Percentiles rank a stretch among this genome's conserved stretches.
Conservation (phyloP, 2,888 invertebrate species). For the Micoletzkya japonica region DNA sequence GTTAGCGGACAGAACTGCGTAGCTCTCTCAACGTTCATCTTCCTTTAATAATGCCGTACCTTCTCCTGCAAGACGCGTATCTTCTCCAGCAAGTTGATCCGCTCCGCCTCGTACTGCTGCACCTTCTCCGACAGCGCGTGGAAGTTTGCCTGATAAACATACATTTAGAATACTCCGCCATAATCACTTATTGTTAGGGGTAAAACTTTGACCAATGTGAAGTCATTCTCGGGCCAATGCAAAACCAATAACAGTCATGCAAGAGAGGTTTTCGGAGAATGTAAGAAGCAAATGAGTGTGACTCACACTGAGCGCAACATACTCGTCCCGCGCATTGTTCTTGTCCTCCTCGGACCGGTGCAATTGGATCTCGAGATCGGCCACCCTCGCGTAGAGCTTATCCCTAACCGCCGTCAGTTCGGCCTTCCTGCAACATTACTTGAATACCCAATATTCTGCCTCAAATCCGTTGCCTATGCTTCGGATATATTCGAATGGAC, state of each 20-base stretch:
- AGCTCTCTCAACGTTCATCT: too few species aligned
- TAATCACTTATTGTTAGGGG: too few species aligned
- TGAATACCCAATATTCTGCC: neutral
- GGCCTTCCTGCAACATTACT: constrained; percentile 3
- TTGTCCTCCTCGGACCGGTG: constrained; percentile 19
- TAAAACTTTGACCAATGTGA: too few species aligned
- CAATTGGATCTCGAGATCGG: constrained; percentile 14
- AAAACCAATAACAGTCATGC: neutral
- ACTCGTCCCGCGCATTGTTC: constrained; percentile 17
- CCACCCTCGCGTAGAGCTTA: constrained; percentile 10
- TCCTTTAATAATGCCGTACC: too few species aligned
- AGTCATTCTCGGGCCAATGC: neutral
- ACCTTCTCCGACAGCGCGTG: constrained; percentile 71
- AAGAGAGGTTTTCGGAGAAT: too few species aligned
- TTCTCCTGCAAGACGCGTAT: constrained; percentile 82
- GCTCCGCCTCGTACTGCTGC: constrained; percentile 89
- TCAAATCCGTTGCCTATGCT: too few species aligned
- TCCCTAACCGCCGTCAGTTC: constrained; percentile 6
- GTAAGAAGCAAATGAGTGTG: neutral
- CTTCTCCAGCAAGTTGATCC: constrained; percentile 80
- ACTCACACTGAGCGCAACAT: constrained; percentile 14
- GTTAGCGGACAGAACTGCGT: too few species aligned
- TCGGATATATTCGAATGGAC: neutral
- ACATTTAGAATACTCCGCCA: neutral
- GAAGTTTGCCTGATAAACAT: constrained; percentile 14